These are phyloP conservation scores for Polymixis flavicincta DNA, from an alignment of 2,888 invertebrate genomes.

Conservation along the genomic window DNA sequence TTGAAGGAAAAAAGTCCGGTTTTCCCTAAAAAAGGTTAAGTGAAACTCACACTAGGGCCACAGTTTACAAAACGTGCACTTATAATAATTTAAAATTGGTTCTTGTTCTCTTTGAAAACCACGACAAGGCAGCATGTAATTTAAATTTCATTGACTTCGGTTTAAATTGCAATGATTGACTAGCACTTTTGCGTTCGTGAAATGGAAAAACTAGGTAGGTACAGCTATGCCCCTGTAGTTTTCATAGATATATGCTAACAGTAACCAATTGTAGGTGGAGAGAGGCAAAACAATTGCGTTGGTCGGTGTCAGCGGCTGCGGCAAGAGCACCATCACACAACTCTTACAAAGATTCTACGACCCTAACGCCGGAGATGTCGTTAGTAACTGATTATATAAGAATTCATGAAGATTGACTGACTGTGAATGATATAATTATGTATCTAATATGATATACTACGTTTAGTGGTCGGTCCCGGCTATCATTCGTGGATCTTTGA, in stretches of 20 bases:
- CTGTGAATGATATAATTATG: background rate
- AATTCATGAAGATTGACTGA: background rate
- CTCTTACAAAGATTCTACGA: conserved; percentile 96
- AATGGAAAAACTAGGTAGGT: background rate
- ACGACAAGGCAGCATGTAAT: background rate
- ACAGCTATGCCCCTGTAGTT: background rate
- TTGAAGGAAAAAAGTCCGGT: too few relatives aligned
- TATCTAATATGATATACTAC: background rate
- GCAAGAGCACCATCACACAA: conserved; percentile 96
- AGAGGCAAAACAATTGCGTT: conserved; percentile 93
- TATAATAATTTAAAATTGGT: background rate
- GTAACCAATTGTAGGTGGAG: conserved; percentile 69
- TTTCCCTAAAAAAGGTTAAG: too few relatives aligned
- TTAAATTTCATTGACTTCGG: too few relatives aligned
- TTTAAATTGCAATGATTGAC: background rate
- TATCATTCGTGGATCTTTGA: background rate
- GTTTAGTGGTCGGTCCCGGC: background rate
- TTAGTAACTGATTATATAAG: conserved; percentile 21
- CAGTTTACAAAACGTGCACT: too few relatives aligned
- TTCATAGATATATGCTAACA: background rate
- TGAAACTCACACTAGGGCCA: too few relatives aligned
- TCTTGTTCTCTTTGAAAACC: background rate
- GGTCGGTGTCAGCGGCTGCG: conserved; percentile 95
- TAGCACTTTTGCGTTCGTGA: background rate
- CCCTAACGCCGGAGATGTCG: conserved; percentile 91